Base-by-base conservation (phyloP, 2,888 invertebrate genomes). In the Serrognathus titanus region DNA sequence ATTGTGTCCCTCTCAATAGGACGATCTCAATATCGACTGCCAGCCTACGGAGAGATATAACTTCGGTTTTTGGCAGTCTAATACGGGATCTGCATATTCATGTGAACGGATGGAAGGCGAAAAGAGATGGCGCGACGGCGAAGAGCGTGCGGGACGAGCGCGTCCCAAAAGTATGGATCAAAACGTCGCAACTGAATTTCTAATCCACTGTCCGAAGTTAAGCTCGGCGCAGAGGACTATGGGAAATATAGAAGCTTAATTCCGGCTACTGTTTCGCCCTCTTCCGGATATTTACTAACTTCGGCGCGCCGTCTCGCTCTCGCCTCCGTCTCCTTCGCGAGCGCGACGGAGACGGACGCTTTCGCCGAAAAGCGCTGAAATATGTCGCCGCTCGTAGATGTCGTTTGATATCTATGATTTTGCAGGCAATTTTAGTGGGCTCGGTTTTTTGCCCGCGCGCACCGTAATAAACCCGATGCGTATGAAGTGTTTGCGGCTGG, bases 1-100 rank as follows among this genome's bases (percentile, higher is more conserved):
- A 43, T 16, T 43, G 16, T 20, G 43, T 3, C 16, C 13, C 43
- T 10, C 43, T 43, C 43, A 20, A 13, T n/a, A 7, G 20, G 20
- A 43, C 12, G 13, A 43, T 43, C 43, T 43, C 43, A 43, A 16
- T 43, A 43, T 43, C 43, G 43, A 43, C 43, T 43, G 43, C n/a
- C 43, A 16, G 43, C 43, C 43, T 43, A 43, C 43, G 12, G 41
- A 43, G 43, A 43, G 45, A 45, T 43, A 35, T 16, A 72, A 72
- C 72, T 74, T 75, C 69, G 74, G 75, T 75, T 75, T 75, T 75
- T 75, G 73, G 74, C 74, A 72, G 72, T 51, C 72, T 75, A 75
- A 75, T 73, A 66, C 73, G 67, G 73, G 74, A 75, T 75, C 73
- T 75, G 74, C 75, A 75, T 75, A 75, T 75, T 75, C 74, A 75